Evolutionary conservation across 1,140 invertebrate genomes (phyloP), one percentile per base, ranked within the genome.

Genomic region (Panagrolaimus sp.): DNA sequence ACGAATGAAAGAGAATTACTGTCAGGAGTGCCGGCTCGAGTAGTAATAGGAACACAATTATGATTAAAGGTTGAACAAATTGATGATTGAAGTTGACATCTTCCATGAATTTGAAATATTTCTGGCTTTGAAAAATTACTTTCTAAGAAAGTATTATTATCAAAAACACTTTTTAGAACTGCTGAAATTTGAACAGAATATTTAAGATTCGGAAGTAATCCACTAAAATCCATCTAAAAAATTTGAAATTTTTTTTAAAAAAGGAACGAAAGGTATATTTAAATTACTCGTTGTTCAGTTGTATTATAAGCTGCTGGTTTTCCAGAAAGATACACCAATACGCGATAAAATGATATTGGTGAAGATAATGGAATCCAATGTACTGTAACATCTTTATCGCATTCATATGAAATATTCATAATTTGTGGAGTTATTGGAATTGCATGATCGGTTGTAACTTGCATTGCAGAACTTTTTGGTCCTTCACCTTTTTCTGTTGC

Each of bases 401-500:
- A 80, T 24, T 67, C 48, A 63, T 65, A 80, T 63, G 44, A 76
- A 45, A 77, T 67, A 55, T 73, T 69, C 0, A 55, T 73, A 24
- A 77, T 71, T 48, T 69, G 55, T 38, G 77, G 76, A 21, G 74
- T 26, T 44, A 21, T 9, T 15, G 78, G 70, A 1, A 67, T 76
- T 77, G 62, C 15, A 64, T 73, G 70, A 67, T 82, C 81, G 12
- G 80, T 82, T 15, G 65, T 69, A 7, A 70, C 79, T 43, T 71
- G 24, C 24, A 73, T 43, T 10, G 78, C 74, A 7, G 65, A 67
- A 73, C 79, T 83, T 70, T 73, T 75, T 5, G 58, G 52, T 47
- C 80, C 73, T 72, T 82, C 81, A 21, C 80, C 80, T 67, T 76
- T 82, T n/a, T 21, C 12, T 7, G 80, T 83, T 7, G 74, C 68